Evolutionary conservation across 1,140 invertebrate species (phyloP), one percentile per base, ranked within the genome.

Genomic region (Drosophila fuyamai): DNA sequence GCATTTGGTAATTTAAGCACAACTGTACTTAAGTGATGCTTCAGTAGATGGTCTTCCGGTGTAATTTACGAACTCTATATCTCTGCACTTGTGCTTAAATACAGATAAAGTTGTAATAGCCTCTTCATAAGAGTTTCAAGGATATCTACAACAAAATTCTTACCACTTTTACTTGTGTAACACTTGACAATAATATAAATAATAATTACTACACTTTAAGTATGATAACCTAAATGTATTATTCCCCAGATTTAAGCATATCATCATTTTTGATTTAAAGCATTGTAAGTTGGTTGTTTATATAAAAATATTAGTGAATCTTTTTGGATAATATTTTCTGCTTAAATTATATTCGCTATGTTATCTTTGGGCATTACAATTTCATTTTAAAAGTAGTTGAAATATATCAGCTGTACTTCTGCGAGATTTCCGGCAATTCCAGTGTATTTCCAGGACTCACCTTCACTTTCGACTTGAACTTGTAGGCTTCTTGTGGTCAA

Each of bases 1-100:
- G 38, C 47, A 43, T 14, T 68, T 16, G 13, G 35, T 32, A 32
- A 32, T 18, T 51, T 38, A 16, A 47, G 56, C 57, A 50, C 67
- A 63, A 63, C 50, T 73, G 43, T 50, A 50, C 71, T 72, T 40
- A 29, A 65, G 29, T 16, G 65, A 29, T 16, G 38, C 38, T 65
- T 36, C 7, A 9, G n/a, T 18, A 18, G n/a, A 61, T 55, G 3
- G 16, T 1, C 2, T 36, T 12, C 27, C 29, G 32, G 18, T 18
- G 14, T 14, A 18, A n/a, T 46, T 48, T 36, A 14, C 57, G 32
- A 36, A 2, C 27, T 35, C 32, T 23, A 13, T 14, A 35, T 51
- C n/a, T 14, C 18, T 4, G 14, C 0, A 16, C 10, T 36, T 53
- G 14, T 18, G 2, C 8, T 36, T 53, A 6, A 36, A 18, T 35